Evolutionary conservation across 2,888 invertebrate species (phyloP).

Genomic region (Drosophila paramelanica): DNA sequence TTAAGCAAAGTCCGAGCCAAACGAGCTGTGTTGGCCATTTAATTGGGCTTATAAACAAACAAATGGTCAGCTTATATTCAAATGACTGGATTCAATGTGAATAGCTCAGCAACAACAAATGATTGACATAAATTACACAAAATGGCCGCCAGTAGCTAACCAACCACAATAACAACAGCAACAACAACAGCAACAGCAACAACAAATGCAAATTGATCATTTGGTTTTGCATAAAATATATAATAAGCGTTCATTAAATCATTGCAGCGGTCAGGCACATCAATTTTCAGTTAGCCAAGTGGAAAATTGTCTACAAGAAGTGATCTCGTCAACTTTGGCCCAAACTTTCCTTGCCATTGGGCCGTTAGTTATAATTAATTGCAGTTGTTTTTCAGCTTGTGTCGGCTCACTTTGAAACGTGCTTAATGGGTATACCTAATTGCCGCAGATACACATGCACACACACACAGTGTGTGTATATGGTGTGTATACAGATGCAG

Average conservation of each 20-base stretch:
- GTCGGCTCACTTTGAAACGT: constrained; percentile 61
- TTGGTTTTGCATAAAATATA: constrained; percentile 23
- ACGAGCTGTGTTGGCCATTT: constrained; percentile 22
- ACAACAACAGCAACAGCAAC: neutral
- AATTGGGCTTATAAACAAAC: constrained; percentile 35
- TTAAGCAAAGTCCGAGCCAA: neutral
- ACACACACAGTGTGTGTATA: no score
- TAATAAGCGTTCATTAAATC: constrained; percentile 36
- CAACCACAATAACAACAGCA: neutral
- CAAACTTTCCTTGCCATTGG: constrained; percentile 21
- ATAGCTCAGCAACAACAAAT: constrained; percentile 58
- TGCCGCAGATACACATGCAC: constrained; percentile 24
- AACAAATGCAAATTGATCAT: constrained; percentile 25
- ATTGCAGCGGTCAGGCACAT: constrained; percentile 31
- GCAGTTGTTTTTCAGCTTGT: constrained; percentile 6
- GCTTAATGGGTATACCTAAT: constrained; percentile 62
- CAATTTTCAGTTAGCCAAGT: constrained; percentile 55
- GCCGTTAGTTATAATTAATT: constrained; percentile 24
- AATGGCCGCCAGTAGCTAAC: constrained; percentile 40
- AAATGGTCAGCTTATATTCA: constrained; percentile 48
- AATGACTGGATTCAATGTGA: constrained; percentile 55
- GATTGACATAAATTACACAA: constrained; percentile 70
- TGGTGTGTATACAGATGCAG: constrained; percentile 34
- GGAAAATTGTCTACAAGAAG: constrained; percentile 61
- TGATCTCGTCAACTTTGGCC: constrained; percentile 29